Evolutionary conservation across 2,113 vertebrate species (phyloP).

Genomic region (Agapornis roseicollis): DNA sequence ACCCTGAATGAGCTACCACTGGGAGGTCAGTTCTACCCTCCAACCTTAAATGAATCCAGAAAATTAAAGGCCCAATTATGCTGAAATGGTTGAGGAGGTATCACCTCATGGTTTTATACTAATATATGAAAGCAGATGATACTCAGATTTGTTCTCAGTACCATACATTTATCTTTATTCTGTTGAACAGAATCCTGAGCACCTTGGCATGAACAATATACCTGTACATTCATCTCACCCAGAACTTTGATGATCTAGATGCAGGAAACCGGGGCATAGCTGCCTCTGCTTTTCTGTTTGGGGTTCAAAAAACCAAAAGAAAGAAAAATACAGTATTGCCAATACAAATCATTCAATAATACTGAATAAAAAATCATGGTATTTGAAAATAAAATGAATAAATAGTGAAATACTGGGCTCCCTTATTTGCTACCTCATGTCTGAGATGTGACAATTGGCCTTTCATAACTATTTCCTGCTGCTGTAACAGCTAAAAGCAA

Average conservation of each 20-base stretch:
- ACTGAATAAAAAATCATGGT: neutral
- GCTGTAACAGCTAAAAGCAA: neutral
- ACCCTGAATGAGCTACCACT: neutral
- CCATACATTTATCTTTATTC: neutral
- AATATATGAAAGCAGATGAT: neutral
- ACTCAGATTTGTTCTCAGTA: neutral
- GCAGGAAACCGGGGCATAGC: neutral
- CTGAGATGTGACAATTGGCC: neutral
- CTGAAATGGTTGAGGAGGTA: neutral
- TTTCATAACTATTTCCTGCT: neutral
- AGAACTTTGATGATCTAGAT: neutral
- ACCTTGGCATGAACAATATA: neutral
- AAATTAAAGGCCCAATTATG: neutral
- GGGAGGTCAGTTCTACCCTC: constrained; percentile 11
- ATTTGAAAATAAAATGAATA: neutral
- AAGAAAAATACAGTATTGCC: neutral
- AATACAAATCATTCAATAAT: fast-evolving
- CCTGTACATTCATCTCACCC: neutral
- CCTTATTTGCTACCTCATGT: neutral
- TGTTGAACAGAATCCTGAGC: neutral
- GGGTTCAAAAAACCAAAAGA: neutral
- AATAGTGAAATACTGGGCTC: fast-evolving
- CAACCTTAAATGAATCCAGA: neutral
- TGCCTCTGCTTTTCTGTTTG: neutral
- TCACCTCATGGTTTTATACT: neutral